Evolutionary conservation across 1,140 invertebrate genomes (phyloP).

Genomic region (Drosophila micromelanica): DNA sequence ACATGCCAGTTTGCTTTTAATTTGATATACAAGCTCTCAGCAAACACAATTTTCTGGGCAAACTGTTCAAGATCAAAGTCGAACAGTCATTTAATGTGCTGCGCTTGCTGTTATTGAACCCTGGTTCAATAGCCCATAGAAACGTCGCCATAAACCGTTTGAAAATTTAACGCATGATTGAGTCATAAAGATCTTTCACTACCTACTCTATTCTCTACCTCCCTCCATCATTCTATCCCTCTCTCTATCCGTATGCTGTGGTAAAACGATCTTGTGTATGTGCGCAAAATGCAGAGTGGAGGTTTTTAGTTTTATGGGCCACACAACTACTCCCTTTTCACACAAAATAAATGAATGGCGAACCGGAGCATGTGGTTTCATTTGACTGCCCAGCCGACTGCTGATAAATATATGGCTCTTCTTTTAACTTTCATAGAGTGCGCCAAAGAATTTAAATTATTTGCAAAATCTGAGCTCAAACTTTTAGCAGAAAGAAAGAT

Average conservation of each 20-base stretch:
- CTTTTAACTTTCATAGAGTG: not conserved
- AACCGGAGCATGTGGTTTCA: conserved; percentile 39
- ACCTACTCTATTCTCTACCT: not conserved
- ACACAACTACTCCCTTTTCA: conserved; percentile 28
- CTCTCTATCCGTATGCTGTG: conserved; percentile 7
- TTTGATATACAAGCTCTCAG: conserved; percentile 16
- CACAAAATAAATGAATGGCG: conserved; percentile 1
- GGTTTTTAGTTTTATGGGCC: conserved; percentile 44
- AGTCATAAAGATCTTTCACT: conserved; percentile 36
- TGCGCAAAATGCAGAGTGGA: conserved; percentile 51
- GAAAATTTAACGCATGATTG: conserved; percentile 63
- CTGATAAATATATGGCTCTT: too few relatives aligned
- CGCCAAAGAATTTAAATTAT: not conserved
- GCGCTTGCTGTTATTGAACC: conserved; percentile 59
- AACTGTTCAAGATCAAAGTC: conserved; percentile 60
- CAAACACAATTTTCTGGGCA: not conserved
- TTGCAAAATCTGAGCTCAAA: not conserved
- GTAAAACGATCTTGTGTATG: conserved; percentile 63
- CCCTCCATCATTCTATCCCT: not conserved
- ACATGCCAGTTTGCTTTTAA: not conserved
- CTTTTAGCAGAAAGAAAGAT: not conserved
- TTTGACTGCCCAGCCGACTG: conserved; percentile 47
- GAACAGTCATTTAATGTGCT: conserved; percentile 28
- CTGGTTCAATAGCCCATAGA: conserved; percentile 27
- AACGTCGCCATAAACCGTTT: conserved; percentile 14